A percentile compares a stretch with the other conserved stretches of the same genome.
Evolutionary conservation across 2,797 vertebrate species (phyloP).

Genomic region (Urosaurus nigricauda): DNA sequence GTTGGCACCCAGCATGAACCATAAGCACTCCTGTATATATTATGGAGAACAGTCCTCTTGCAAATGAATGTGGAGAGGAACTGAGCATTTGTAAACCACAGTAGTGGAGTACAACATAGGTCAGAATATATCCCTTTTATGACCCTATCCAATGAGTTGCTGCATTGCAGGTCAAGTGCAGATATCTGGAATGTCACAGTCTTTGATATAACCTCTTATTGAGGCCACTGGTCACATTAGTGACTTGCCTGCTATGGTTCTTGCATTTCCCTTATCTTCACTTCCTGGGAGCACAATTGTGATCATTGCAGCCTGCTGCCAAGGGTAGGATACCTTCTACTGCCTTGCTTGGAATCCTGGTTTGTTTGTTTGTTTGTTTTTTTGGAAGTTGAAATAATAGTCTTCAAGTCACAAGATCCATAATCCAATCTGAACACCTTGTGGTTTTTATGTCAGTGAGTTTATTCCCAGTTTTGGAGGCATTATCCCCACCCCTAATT

Average conservation of each 20-base stretch:
- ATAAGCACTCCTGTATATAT: slow-evolving; percentile 65
- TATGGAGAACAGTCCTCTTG: slow-evolving; percentile 57
- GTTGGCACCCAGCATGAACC: slow-evolving; percentile 68
- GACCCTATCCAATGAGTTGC: background rate
- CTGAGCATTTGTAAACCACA: slow-evolving; percentile 30
- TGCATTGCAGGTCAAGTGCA: background rate
- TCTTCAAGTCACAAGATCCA: background rate
- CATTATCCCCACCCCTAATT: too few relatives aligned
- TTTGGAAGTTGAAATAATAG: background rate
- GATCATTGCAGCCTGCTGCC: background rate
- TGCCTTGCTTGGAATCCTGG: background rate
- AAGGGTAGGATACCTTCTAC: background rate
- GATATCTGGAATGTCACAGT: background rate
- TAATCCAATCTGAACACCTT: too few relatives aligned
- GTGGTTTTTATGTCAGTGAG: too few relatives aligned
- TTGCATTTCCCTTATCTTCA: background rate
- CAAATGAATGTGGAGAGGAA: slow-evolving; percentile 23
- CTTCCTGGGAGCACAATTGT: background rate
- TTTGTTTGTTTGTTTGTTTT: background rate
- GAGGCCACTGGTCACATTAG: background rate
- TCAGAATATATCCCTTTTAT: background rate
- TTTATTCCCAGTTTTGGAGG: too few relatives aligned
- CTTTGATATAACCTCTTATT: background rate
- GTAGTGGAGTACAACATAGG: background rate
- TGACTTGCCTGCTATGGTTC: background rate